phyloP scores from a whole-genome alignment of 2,113 vertebrate species.

The Gobius niger region DNA sequence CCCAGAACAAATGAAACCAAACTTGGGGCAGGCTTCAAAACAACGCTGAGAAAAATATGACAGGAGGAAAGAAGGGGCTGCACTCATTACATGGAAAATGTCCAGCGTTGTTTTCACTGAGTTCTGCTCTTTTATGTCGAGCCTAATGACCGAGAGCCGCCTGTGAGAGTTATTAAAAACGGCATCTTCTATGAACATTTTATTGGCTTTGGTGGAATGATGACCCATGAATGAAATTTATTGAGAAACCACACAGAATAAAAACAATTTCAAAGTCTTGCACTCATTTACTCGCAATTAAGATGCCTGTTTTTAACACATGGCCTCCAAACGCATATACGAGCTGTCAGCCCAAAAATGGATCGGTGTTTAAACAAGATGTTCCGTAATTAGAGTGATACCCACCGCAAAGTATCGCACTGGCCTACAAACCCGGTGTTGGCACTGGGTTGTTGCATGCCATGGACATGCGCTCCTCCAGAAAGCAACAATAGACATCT shows the following conservation, averaged over 20 bases:
- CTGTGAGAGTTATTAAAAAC: conserved; percentile 35
- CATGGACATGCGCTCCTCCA: conserved; percentile 48
- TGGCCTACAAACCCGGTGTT: conserved; percentile 39
- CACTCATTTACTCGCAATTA: conserved; percentile 44
- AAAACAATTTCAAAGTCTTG: conserved; percentile 37
- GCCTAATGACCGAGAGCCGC: conserved; percentile 12
- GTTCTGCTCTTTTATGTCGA: conserved; percentile 21
- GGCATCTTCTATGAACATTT: conserved; percentile 30
- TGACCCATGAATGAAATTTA: conserved; percentile 40
- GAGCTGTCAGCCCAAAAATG: conserved; percentile 35
- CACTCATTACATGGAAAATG: conserved; percentile 14
- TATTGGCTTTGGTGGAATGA: conserved; percentile 30
- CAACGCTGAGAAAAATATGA: background rate
- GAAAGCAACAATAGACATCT: conserved; percentile 34
- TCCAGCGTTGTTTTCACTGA: conserved; percentile 20
- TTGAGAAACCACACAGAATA: conserved; percentile 21
- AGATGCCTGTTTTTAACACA: conserved; percentile 32
- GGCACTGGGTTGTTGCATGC: conserved; percentile 41
- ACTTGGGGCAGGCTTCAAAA: background rate
- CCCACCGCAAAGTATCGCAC: conserved; percentile 34
- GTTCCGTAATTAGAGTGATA: conserved; percentile 45
- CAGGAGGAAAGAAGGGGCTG: conserved; percentile 2
- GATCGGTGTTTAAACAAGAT: conserved; percentile 54
- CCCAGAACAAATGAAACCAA: conserved; percentile 12
- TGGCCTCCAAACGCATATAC: conserved; percentile 17